Conservation (phyloP, 2,113 vertebrate species). For the Brevimyrus niger region DNA sequence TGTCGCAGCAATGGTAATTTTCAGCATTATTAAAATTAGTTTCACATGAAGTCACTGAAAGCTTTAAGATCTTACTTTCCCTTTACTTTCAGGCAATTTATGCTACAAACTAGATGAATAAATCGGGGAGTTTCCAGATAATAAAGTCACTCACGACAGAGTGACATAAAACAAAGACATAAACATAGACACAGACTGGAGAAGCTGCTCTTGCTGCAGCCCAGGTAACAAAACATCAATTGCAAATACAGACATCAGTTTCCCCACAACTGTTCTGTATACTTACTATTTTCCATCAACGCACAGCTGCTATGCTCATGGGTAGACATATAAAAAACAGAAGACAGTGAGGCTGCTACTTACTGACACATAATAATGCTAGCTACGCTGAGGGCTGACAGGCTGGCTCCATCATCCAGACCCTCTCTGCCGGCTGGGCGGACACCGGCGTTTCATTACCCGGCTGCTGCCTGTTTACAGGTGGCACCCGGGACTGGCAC, state of each 20-base stretch:
- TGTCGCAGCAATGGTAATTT: neutral
- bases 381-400: neutral
- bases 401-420: neutral
- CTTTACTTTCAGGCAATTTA: neutral
- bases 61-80: neutral
- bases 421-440: neutral
- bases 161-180: neutral
- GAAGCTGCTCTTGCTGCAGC: neutral
- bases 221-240: neutral
- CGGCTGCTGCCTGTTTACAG: neutral
- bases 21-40: neutral
- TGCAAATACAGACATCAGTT: conserved; percentile 19
- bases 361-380: conserved; percentile 13
- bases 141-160: neutral
- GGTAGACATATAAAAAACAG: neutral
- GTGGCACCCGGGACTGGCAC: neutral
- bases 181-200: neutral
- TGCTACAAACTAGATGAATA: neutral
- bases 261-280: neutral
- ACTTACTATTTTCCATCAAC: neutral
- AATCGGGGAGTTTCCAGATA: neutral
- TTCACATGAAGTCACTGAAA: neutral
- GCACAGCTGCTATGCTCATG: conserved; percentile 12
- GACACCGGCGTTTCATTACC: neutral
- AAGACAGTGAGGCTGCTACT: neutral